Conservation (phyloP, 2,888 invertebrate genomes). For the Lasius platythorax region DNA sequence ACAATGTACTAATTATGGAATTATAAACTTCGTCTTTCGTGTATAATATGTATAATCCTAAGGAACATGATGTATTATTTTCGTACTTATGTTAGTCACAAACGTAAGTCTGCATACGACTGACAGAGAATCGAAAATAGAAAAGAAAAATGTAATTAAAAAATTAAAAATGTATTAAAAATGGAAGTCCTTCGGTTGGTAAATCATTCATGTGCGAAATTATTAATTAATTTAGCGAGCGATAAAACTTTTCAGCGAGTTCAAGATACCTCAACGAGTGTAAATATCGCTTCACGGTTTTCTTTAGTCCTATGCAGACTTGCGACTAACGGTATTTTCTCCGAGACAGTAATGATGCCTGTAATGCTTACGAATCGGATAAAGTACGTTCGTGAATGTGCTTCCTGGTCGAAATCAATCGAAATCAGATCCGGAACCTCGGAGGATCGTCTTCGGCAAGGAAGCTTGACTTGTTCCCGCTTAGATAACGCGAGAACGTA, state of each 20-base stretch:
- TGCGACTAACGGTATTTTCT: slow-evolving; percentile 43
- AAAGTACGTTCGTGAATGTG: slow-evolving; percentile 68
- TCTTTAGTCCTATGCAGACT: slow-evolving; percentile 48
- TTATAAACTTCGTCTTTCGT: slow-evolving; percentile 64
- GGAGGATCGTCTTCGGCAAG: slow-evolving; percentile 67
- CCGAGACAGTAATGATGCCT: slow-evolving; percentile 57
- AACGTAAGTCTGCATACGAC: slow-evolving; percentile 48
- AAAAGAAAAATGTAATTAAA: slow-evolving; percentile 17
- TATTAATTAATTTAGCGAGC: slow-evolving; percentile 17
- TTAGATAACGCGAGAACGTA: slow-evolving; percentile 45
- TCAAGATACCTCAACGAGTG: slow-evolving; percentile 9
- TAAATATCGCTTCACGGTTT: background rate
- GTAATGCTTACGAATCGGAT: slow-evolving; percentile 76
- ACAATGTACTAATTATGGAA: slow-evolving; percentile 66
- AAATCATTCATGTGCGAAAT: background rate
- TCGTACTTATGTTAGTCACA: slow-evolving; percentile 52
- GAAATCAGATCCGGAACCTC: slow-evolving; percentile 56
- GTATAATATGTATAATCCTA: slow-evolving; percentile 69
- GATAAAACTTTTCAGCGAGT: background rate
- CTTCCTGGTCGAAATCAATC: slow-evolving; percentile 73
- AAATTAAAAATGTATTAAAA: slow-evolving; percentile 21
- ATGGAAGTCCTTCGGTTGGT: slow-evolving; percentile 29
- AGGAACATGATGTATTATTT: slow-evolving; percentile 70
- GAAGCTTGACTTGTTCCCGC: slow-evolving; percentile 59
- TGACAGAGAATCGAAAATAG: background rate